Base-by-base conservation (phyloP, 2,888 invertebrate species). In the Girardia tigrina region DNA sequence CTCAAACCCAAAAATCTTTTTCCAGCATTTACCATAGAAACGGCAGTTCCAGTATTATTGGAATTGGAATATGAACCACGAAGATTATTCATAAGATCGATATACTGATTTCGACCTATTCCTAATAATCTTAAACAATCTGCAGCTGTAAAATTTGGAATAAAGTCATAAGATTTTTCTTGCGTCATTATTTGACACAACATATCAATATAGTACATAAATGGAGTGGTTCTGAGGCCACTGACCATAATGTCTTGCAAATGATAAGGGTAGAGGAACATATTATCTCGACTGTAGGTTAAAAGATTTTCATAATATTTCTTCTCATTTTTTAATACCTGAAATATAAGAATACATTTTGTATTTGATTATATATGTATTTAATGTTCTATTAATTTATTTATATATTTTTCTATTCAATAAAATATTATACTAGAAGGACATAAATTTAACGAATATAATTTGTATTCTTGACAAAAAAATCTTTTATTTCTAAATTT, bases 81-180 rank as follows among this genome's bases (percentile, higher is more conserved):
- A 76, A 89, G 88, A 79, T 90, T 89, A 80, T 91, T 92, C 87
- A 93, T 91, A 78, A 94, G 84, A 79, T 94, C 93, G 80, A 95
- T 89, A 83, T 94, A 95, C 84, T 95, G 94, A 84, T 95, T 95
- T 42, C 95, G 88, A 0, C 94, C 95, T 79, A 95, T 91, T 20
- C 93, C 94, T 74, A 95, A 84, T 0, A 95, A 86, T 36, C 94
- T 87, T 73, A 95, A 87, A 85, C 93, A 93, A 85, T 95, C 94
- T 23, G 94, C 94, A 28, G 94, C 94, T 42, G 94, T 94, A 83
- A 95, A 95, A 85, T 95, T 95, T 26, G 95, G 95, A 83, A 95
- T 88, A 0, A 93, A 92, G 83, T 95, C 94, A 83, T 95, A 95
- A 81, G 93, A 94, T 83, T 91, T 92, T 84, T 95, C 94, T 81